phyloP scores from a whole-genome alignment of 2,888 invertebrate species.

The Polylopha cassiicola region DNA sequence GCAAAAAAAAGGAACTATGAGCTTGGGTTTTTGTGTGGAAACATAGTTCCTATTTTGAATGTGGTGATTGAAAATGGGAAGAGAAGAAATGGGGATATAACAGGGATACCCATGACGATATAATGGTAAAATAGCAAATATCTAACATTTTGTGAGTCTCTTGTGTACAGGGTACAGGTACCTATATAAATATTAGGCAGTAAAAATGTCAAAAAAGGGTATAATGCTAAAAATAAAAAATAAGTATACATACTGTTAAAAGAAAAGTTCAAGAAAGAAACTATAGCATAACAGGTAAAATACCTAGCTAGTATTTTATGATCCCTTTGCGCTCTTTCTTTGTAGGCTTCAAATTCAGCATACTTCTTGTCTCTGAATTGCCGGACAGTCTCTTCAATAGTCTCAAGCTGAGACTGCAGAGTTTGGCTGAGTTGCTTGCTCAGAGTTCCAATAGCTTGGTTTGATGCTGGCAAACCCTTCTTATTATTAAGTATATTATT shows the following conservation, averaged over 20 bases:
- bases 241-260: constrained; percentile 7
- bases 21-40: no score
- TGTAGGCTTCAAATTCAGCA: constrained; percentile 83
- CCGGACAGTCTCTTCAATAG: constrained; percentile 85
- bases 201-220: no score
- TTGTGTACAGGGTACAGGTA: no score
- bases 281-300: constrained; percentile 19
- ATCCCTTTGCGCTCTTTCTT: constrained; percentile 84
- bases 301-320: constrained; percentile 81
- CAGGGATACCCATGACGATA: no score
- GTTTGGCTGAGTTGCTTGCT: constrained; percentile 82
- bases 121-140: no score
- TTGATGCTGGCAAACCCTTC: constrained; percentile 65
- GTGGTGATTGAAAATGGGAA: no score
- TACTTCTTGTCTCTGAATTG: constrained; percentile 86
- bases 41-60: no score
- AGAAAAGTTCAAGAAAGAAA: constrained; percentile 11
- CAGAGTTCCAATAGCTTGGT: constrained; percentile 76
- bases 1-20: no score
- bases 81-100: no score
- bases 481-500: constrained; percentile 54
- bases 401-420: constrained; percentile 81
- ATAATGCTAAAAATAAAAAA: constrained; percentile 2
- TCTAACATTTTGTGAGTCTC: no score
- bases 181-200: no score